These are phyloP conservation scores for Lepetodrilus schrolli DNA, from an alignment of 2,888 invertebrate species.

Conservation along the genomic window DNA sequence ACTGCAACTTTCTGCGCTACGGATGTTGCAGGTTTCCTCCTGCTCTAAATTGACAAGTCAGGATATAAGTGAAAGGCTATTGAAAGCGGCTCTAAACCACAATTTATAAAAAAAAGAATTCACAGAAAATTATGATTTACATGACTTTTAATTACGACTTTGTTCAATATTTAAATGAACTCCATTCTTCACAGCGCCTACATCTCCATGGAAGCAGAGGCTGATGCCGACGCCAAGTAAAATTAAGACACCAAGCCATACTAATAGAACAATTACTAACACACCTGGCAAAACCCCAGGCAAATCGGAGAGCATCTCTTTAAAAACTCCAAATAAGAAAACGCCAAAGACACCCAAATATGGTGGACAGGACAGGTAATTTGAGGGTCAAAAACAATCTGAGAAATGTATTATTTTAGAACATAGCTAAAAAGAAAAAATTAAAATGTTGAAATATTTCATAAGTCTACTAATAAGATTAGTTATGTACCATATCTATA, in stretches of 20 bases:
- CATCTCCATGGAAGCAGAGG: constrained; percentile 35
- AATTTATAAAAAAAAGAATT: too few species aligned
- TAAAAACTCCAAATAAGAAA: constrained; percentile 38
- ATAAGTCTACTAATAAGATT: too few species aligned
- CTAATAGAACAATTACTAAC: constrained; percentile 46
- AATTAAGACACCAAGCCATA: constrained; percentile 42
- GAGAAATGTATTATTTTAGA: too few species aligned
- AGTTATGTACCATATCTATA: too few species aligned
- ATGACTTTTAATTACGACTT: not conserved
- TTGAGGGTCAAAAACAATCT: not conserved
- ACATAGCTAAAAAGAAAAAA: too few species aligned
- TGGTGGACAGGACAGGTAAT: constrained; percentile 40
- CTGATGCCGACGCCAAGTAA: constrained; percentile 49
- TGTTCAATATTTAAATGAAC: constrained; percentile 3
- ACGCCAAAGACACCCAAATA: constrained; percentile 39
- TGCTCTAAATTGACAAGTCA: too few species aligned
- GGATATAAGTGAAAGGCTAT: too few species aligned
- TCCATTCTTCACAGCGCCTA: not conserved
- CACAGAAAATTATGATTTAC: too few species aligned
- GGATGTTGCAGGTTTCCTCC: too few species aligned
- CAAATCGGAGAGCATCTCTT: constrained; percentile 2
- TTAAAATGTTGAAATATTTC: too few species aligned
- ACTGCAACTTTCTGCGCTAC: too few species aligned
- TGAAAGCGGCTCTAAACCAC: too few species aligned
- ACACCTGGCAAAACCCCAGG: constrained; percentile 43